Conservation (phyloP, 1,140 invertebrate species). For the Dermatophagoides farinae region DNA sequence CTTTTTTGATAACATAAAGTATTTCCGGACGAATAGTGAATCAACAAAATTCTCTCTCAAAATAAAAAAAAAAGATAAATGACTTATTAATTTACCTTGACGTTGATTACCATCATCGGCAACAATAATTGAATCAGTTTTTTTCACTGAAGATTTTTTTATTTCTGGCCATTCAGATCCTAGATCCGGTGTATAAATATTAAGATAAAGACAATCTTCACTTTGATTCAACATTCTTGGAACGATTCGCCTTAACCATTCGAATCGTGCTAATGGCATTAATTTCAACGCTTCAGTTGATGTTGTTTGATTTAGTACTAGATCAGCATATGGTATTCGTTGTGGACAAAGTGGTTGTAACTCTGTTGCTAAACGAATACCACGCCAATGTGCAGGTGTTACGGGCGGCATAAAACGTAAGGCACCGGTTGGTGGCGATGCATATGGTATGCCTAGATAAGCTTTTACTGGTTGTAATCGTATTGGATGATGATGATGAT, state of each 20-base stretch:
- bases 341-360: conserved; percentile 25
- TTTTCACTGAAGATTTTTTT: no score
- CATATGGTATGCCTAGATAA: conserved; percentile 39
- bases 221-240: conserved; percentile 70
- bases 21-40: no score
- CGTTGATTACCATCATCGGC: background rate
- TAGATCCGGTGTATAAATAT: conserved; percentile 63
- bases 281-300: conserved; percentile 38
- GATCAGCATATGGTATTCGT: conserved; percentile 35
- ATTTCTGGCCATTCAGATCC: background rate
- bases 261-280: conserved; percentile 59
- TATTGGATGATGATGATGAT: conserved; percentile 4
- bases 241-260: conserved; percentile 64
- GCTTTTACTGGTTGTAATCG: background rate
- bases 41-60: no score
- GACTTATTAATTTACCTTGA: background rate
- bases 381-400: conserved; percentile 51
- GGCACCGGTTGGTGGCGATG: conserved; percentile 69
- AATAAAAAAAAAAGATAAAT: no score
- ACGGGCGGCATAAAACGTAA: conserved; percentile 85
- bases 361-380: conserved; percentile 38
- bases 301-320: conserved; percentile 12
- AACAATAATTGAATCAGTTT: no score
- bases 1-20: no score
- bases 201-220: conserved; percentile 90